phyloP scores from a whole-genome alignment of 2,888 invertebrate genomes.

The Andrena marginata region DNA sequence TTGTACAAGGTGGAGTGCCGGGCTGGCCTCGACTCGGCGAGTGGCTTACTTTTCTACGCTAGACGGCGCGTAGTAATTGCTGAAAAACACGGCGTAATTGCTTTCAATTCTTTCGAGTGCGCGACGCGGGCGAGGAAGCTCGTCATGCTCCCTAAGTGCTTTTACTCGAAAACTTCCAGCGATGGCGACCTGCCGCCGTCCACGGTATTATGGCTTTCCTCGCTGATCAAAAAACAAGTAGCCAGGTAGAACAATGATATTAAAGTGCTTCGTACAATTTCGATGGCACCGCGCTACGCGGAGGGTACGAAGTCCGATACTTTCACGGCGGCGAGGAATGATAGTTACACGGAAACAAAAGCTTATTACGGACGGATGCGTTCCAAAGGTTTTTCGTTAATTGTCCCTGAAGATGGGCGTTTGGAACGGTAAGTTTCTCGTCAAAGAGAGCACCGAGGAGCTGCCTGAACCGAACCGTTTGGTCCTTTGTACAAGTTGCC shows the following conservation, averaged over 20 bases:
- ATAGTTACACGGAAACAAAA: background rate
- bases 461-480: background rate
- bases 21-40: constrained; percentile 9
- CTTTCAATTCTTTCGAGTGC: constrained; percentile 46
- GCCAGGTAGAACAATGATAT: no score
- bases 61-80: constrained; percentile 36
- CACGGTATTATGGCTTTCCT: background rate
- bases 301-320: no score
- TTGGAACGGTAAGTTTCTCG: background rate
- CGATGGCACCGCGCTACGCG: background rate
- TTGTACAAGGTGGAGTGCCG: background rate
- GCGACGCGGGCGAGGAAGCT: constrained; percentile 26
- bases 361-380: background rate
- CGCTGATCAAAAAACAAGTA: background rate
- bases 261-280: no score
- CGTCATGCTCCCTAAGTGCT: constrained; percentile 30
- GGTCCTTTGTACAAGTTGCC: constrained; percentile 11
- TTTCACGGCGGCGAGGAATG: background rate
- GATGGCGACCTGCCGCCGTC: background rate
- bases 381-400: background rate
- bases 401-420: background rate
- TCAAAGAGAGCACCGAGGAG: constrained; percentile 22
- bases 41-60: constrained; percentile 31
- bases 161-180: constrained; percentile 17
- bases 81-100: constrained; percentile 57